These are phyloP conservation scores for Idris sp. DNA, from an alignment of 1,140 invertebrate species.

Conservation along the genomic window DNA sequence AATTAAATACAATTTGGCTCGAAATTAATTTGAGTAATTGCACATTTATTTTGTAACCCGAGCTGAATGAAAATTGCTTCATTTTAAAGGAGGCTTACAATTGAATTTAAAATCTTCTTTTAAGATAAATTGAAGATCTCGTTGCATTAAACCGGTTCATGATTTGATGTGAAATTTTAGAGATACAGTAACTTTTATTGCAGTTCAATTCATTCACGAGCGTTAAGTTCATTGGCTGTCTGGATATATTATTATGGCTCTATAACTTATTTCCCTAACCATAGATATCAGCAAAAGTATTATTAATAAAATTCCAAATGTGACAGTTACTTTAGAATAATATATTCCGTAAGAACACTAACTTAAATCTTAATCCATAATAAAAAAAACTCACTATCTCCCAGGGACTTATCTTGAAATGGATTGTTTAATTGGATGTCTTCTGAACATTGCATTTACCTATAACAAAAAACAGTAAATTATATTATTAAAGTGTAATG, in stretches of 20 bases:
- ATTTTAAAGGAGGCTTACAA: constrained; percentile 9
- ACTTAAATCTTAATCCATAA: constrained; percentile 4
- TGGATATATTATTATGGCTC: constrained; percentile 2
- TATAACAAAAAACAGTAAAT: constrained; percentile 19
- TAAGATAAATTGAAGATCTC: constrained; percentile 23
- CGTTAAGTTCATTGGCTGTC: constrained; percentile 2
- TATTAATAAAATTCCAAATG: constrained; percentile 29
- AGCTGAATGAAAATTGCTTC: constrained; percentile 12
- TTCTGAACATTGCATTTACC: constrained; percentile 11
- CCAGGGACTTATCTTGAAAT: constrained; percentile 1
- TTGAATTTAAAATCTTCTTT: constrained; percentile 12
- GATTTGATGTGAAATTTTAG: constrained; percentile 22
- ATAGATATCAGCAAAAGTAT: constrained; percentile 16
- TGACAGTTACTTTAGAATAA: constrained; percentile 23
- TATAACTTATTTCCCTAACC: constrained; percentile 29
- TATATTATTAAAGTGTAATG: constrained; percentile 4
- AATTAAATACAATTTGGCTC: not conserved
- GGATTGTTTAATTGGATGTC: not conserved
- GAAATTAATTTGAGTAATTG: constrained; percentile 9
- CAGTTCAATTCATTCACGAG: constrained; percentile 15
- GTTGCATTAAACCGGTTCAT: constrained; percentile 13
- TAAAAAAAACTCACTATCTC: constrained; percentile 9
- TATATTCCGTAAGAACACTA: constrained; percentile 4
- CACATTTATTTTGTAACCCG: constrained; percentile 7
- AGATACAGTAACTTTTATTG: constrained; percentile 26